phyloP scores from a whole-genome alignment of 1,140 invertebrate genomes.

The Drosophila sucinea region DNA sequence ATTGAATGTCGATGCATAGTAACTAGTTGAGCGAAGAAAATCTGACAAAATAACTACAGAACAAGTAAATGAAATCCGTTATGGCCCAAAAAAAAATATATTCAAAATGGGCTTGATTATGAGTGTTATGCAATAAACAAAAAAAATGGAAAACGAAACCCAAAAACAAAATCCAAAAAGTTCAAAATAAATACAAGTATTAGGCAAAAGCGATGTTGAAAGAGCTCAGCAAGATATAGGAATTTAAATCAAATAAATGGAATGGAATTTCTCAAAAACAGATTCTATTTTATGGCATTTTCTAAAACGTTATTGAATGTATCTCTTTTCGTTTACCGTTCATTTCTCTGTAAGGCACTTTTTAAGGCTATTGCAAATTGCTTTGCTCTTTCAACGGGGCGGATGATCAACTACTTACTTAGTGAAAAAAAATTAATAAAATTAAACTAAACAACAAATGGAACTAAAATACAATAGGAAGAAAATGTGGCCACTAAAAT shows the following conservation, averaged over 20 bases:
- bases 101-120: background rate
- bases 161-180: slow-evolving; percentile 24
- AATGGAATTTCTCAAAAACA: slow-evolving; percentile 1
- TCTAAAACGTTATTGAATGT: background rate
- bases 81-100: slow-evolving; percentile 18
- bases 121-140: slow-evolving; percentile 17
- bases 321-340: slow-evolving; percentile 11
- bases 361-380: slow-evolving; percentile 39
- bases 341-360: slow-evolving; percentile 27
- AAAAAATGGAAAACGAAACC: slow-evolving; percentile 28
- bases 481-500: slow-evolving; percentile 35
- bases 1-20: slow-evolving; percentile 37
- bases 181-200: slow-evolving; percentile 40
- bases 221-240: slow-evolving; percentile 20
- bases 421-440: background rate
- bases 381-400: slow-evolving; percentile 52
- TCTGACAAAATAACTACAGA: slow-evolving; percentile 8
- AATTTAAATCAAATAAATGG: slow-evolving; percentile 21
- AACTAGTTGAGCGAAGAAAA: slow-evolving; percentile 38
- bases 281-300: slow-evolving; percentile 25
- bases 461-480: slow-evolving; percentile 36
- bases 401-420: slow-evolving; percentile 1
- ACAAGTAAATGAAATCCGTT: slow-evolving; percentile 31
- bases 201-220: slow-evolving; percentile 41
- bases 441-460: slow-evolving; percentile 21